These are phyloP conservation scores for Trematocara variabile DNA, from an alignment of 2,113 vertebrate species.

Conservation along the genomic window DNA sequence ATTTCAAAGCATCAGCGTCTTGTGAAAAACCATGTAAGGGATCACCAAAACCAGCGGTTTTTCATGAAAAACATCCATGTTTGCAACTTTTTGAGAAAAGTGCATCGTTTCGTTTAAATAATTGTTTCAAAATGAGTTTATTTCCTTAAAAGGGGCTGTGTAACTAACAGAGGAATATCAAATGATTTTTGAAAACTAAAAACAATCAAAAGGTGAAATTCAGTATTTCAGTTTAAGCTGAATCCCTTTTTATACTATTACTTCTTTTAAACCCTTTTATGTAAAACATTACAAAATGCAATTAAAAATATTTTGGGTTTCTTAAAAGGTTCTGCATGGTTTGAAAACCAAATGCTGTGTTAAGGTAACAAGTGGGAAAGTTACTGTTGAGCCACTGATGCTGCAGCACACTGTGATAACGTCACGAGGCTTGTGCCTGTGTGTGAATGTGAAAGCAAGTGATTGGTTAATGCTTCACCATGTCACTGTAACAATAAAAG, in stretches of 20 bases:
- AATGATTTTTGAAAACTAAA: not conserved
- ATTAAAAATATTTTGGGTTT: not conserved
- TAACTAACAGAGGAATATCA: not conserved
- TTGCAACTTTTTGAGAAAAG: not conserved
- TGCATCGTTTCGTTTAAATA: not conserved
- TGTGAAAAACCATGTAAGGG: not conserved
- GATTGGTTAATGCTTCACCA: not conserved
- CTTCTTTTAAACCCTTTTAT: not conserved
- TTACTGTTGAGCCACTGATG: not conserved
- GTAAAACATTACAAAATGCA: not conserved
- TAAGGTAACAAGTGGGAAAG: not conserved
- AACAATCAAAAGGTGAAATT: not conserved
- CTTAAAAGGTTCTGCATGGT: not conserved
- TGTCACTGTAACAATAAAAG: not conserved
- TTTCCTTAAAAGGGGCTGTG: not conserved
- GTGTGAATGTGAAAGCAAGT: not conserved
- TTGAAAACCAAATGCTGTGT: not conserved
- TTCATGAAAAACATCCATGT: not conserved
- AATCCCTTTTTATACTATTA: not conserved
- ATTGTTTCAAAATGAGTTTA: not conserved
- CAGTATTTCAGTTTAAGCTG: not conserved
- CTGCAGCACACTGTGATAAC: not conserved
- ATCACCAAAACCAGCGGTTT: not conserved
- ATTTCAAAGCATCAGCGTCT: not conserved
- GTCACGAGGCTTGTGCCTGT: not conserved